Evolutionary conservation across 2,888 invertebrate genomes (phyloP).

Genomic region (Aethes cnicana): DNA sequence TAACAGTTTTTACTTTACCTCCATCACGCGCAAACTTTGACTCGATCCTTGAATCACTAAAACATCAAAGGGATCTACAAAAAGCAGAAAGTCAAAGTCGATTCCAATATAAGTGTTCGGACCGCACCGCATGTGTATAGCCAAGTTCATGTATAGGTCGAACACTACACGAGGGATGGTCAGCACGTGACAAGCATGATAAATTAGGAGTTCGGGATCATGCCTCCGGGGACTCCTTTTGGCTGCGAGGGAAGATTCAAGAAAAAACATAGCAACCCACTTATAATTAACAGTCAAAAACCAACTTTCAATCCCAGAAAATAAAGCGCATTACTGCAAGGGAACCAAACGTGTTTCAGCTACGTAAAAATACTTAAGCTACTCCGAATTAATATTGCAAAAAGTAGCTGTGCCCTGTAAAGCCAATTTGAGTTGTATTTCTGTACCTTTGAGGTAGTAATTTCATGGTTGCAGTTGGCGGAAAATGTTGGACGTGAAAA

Average conservation of each 20-base stretch:
- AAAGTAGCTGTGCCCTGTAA: slow-evolving; percentile 56
- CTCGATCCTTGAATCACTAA: slow-evolving; percentile 10
- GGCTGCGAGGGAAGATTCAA: slow-evolving; percentile 54
- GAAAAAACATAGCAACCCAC: slow-evolving; percentile 58
- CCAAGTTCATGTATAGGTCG: slow-evolving; percentile 55
- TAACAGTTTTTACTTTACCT: too few species aligned
- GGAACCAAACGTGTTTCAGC: slow-evolving; percentile 45
- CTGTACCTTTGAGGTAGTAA: slow-evolving; percentile 7
- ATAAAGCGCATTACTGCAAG: slow-evolving; percentile 42
- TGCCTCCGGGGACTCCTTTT: slow-evolving; percentile 74
- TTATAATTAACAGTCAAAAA: slow-evolving; percentile 40
- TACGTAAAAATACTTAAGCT: slow-evolving; percentile 64
- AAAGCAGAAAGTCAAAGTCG: slow-evolving; percentile 29
- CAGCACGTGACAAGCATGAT: slow-evolving; percentile 81
- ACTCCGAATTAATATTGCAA: slow-evolving; percentile 70
- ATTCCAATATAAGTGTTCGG: slow-evolving; percentile 41
- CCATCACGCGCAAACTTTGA: slow-evolving; percentile 21
- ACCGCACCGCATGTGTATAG: slow-evolving; percentile 40
- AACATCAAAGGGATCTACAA: slow-evolving; percentile 24
- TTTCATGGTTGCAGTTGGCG: slow-evolving; percentile 39
- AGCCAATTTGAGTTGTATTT: slow-evolving; percentile 41
- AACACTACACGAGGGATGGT: slow-evolving; percentile 75
- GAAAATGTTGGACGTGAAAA: slow-evolving; percentile 44
- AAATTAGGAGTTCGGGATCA: slow-evolving; percentile 78
- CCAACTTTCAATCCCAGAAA: slow-evolving; percentile 38